Conservation (phyloP, 2,888 invertebrate species). For the Erynnis tages region DNA sequence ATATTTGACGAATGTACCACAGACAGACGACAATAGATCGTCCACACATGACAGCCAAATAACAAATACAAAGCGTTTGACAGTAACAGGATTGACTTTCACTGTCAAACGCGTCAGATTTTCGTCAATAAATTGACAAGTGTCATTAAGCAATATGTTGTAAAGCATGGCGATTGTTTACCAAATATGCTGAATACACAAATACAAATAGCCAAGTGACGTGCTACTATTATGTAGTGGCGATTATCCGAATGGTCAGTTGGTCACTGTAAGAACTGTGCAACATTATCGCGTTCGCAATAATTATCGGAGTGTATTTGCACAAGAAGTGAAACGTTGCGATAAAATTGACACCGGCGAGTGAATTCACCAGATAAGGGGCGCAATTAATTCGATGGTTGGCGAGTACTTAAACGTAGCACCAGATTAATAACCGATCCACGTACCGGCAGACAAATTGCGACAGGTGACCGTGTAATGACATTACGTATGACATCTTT, state of each 20-base stretch:
- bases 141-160: too few relatives aligned
- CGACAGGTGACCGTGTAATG: slow-evolving; percentile 53
- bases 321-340: slow-evolving; percentile 25
- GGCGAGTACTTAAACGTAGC: slow-evolving; percentile 58
- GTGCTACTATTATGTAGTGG: too few relatives aligned
- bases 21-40: too few relatives aligned
- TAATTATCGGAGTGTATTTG: slow-evolving; percentile 24
- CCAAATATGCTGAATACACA: too few relatives aligned
- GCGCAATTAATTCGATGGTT: slow-evolving; percentile 64
- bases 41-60: too few relatives aligned
- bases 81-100: too few relatives aligned
- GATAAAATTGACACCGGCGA: slow-evolving; percentile 32
- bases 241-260: slow-evolving; percentile 9
- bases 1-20: too few relatives aligned
- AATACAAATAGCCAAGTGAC: too few relatives aligned
- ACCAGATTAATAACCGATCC: slow-evolving; percentile 69
- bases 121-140: too few relatives aligned
- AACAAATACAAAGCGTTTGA: too few relatives aligned
- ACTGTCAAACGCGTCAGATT: too few relatives aligned
- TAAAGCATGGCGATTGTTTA: too few relatives aligned
- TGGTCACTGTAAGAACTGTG: slow-evolving; percentile 2
- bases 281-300: slow-evolving; percentile 15
- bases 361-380: slow-evolving; percentile 64
- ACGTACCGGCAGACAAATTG: slow-evolving; percentile 70
- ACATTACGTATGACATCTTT: slow-evolving; percentile 49